Conservation (phyloP, 2,113 vertebrate genomes). For the Microcebus tavaratra region DNA sequence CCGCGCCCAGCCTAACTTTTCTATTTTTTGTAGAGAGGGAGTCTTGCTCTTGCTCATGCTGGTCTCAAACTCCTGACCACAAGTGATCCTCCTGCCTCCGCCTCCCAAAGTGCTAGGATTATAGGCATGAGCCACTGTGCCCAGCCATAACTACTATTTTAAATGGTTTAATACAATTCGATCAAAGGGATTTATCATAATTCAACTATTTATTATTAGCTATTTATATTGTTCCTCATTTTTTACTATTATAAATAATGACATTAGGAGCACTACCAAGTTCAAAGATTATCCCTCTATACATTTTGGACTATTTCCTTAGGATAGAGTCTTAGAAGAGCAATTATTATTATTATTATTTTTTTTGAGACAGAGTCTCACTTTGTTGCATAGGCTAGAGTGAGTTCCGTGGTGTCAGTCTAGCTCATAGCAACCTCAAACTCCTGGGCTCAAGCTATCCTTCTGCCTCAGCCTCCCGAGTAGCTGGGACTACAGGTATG, state of each 20-base stretch:
- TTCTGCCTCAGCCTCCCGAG: too few species aligned
- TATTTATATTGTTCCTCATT: background rate
- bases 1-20: background rate
- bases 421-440: too few species aligned
- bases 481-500: too few species aligned
- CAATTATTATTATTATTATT: background rate
- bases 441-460: too few species aligned
- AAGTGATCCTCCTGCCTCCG: background rate
- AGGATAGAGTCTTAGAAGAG: background rate
- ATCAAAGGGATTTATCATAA: background rate
- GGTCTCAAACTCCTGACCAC: background rate
- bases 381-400: too few species aligned
- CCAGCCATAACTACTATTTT: background rate
- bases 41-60: background rate
- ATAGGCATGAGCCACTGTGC: background rate
- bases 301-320: constrained; percentile 23
- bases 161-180: background rate
- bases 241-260: background rate
- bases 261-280: background rate
- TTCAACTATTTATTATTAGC: background rate
- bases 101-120: background rate
- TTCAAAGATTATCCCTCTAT: background rate
- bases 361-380: too few species aligned
- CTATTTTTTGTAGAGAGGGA: background rate
- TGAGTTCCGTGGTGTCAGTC: too few species aligned